A percentile compares a stretch with the other conserved stretches of the same genome.
These are phyloP conservation scores for Halocynthia aurantium DNA, from an alignment of 23 tunicate genomes.

Conservation along the genomic window DNA sequence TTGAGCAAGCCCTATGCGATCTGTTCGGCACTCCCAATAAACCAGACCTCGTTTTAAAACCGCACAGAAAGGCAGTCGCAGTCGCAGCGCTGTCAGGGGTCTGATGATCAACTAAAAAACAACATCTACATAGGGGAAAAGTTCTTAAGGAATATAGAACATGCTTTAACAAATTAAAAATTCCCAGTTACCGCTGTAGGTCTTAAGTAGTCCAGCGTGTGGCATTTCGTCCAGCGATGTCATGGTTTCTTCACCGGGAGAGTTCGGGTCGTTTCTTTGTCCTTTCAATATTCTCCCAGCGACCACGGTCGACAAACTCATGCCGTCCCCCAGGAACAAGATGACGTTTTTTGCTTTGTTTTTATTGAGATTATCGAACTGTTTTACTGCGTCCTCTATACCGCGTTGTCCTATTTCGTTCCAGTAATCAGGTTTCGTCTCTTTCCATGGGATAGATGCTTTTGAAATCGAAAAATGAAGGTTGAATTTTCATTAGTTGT, in stretches of 20 bases:
- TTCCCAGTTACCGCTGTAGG: slow-evolving; percentile 57
- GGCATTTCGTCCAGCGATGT: slow-evolving; percentile 67
- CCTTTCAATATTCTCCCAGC: slow-evolving; percentile 84
- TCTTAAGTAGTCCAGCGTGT: slow-evolving; percentile 49
- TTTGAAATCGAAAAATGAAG: too few species aligned
- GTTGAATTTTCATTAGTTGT: too few species aligned
- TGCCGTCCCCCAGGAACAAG: slow-evolving; percentile 79
- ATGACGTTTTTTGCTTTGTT: slow-evolving; percentile 78
- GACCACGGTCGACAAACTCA: slow-evolving; percentile 64
- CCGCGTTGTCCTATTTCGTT: slow-evolving; percentile 14
- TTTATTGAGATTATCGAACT: slow-evolving; percentile 35
- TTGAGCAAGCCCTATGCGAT: slow-evolving; percentile 29
- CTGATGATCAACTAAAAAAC: slow-evolving; percentile 49
- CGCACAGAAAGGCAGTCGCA: slow-evolving; percentile 75
- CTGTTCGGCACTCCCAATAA: slow-evolving; percentile 46
- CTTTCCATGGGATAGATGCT: slow-evolving; percentile 2
- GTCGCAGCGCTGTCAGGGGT: slow-evolving; percentile 94
- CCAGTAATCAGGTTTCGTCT: slow-evolving; percentile 36
- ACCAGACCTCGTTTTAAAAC: slow-evolving; percentile 61
- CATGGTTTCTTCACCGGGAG: slow-evolving; percentile 61
- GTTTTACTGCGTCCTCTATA: slow-evolving; percentile 7
- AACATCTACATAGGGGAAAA: too few species aligned
- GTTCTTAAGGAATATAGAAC: too few species aligned
- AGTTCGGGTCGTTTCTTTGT: slow-evolving; percentile 23
- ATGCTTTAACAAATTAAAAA: background rate